Evolutionary conservation across 2,888 invertebrate genomes (phyloP), one percentile per base, ranked within the genome.

Genomic region (Cecidostiba fungosa): DNA sequence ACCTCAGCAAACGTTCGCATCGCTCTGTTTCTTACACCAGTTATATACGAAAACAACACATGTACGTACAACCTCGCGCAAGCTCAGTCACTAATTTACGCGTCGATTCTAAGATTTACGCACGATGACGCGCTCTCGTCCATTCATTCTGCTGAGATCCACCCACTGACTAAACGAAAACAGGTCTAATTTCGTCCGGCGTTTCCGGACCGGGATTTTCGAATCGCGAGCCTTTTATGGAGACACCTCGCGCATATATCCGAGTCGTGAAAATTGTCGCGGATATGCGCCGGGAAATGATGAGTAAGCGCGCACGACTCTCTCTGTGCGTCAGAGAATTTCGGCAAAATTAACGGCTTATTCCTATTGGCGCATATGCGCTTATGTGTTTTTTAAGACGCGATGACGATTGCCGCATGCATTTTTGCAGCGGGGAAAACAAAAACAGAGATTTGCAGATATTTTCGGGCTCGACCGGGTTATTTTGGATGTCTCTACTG

Each of bases 161-260:
- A 26, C n/a, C 47, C 16, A n/a, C n/a, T n/a, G 14, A 8, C 19
- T n/a, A 1, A 10, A 43, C 16, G 8, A 74, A 82, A 82, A 47
- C 72, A 82, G 43, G 39, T 74, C 85, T 85, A 76, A 80, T 80
- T 79, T 66, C 73, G 83, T 83, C 72, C 26, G 23, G 59, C 32
- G 23, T 26, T 82, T 83, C 70, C 83, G 77, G 77, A 76, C 54
- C 16, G 50, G 50, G 47, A 10, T 62, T 43, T 69, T 78, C 29
- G 79, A 84, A 84, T 76, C 39, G 50, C 74, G 19, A 79, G 66
- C 84, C 79, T 84, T 84, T 84, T 84, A 79, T 29, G 84, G 78
- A 19, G n/a, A 19, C 47, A 73, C 47, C 32, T 26, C 36, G 39
- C 14, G 69, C 47, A 36, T 8, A 29, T 16, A 29, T 26, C 6